Evolutionary conservation across 92 coral and sea anemone genomes (phyloP).

Genomic region (Palythoa caribaeorum): DNA sequence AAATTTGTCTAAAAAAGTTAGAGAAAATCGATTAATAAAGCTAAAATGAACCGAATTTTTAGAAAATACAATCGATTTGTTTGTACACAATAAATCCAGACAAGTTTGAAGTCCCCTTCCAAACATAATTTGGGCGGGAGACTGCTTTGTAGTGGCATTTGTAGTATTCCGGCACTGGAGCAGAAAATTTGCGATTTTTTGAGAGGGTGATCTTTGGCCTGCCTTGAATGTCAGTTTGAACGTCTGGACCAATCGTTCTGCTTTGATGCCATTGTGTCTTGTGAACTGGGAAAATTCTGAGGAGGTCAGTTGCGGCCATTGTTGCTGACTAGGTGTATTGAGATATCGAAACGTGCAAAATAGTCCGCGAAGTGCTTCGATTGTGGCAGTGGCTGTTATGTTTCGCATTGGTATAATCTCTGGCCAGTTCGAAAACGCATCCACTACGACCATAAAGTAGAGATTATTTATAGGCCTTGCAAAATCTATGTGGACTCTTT

Average conservation of each 20-base stretch:
- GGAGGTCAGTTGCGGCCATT: too few species aligned
- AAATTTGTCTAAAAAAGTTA: too few species aligned
- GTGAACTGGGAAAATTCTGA: too few species aligned
- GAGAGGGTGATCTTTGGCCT: neutral
- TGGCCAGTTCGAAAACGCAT: too few species aligned
- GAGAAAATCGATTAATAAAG: too few species aligned
- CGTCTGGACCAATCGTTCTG: neutral
- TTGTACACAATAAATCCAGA: too few species aligned
- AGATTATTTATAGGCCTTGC: neutral
- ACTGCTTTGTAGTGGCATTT: neutral
- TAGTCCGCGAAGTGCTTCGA: neutral
- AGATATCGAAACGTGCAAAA: too few species aligned
- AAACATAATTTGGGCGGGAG: neutral
- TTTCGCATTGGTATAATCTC: too few species aligned
- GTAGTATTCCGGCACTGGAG: conserved; percentile 12
- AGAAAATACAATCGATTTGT: too few species aligned
- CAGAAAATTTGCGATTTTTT: neutral
- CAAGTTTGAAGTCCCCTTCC: neutral
- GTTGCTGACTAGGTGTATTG: too few species aligned
- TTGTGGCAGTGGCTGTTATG: neutral
- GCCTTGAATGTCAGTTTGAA: neutral
- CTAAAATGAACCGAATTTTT: too few species aligned
- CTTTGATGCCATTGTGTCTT: too few species aligned
- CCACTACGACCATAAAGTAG: neutral
- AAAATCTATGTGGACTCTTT: neutral